Evolutionary conservation across 2,888 invertebrate genomes (phyloP).

Genomic region (Gastracanthus pulcherrimus): DNA sequence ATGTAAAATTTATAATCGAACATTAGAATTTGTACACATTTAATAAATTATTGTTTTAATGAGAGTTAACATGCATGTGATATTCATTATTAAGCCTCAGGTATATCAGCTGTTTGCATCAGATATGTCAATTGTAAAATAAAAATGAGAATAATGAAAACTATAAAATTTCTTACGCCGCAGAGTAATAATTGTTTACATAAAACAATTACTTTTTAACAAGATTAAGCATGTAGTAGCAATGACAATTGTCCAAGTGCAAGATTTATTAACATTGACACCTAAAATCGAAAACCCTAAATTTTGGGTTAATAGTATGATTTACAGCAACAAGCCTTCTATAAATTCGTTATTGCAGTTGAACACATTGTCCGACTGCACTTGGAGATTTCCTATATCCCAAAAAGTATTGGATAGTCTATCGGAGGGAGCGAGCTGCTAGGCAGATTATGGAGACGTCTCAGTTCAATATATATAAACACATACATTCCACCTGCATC

Average conservation of each 20-base stretch:
- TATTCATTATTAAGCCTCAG: too few species aligned
- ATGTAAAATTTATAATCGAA: too few species aligned
- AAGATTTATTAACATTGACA: neutral
- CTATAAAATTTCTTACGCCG: too few species aligned
- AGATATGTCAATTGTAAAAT: too few species aligned
- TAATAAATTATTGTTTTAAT: too few species aligned
- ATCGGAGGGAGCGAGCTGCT: neutral
- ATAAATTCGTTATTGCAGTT: slow-evolving; percentile 33
- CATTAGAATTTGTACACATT: too few species aligned
- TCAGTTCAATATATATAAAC: slow-evolving; percentile 56
- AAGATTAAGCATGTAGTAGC: neutral
- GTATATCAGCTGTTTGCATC: too few species aligned
- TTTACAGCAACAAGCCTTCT: slow-evolving; percentile 13
- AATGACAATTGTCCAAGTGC: neutral
- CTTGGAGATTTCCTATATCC: too few species aligned
- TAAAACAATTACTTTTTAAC: neutral
- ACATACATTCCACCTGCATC: slow-evolving; percentile 73
- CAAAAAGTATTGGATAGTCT: neutral
- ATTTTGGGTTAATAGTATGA: slow-evolving; percentile 14
- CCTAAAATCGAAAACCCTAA: slow-evolving; percentile 6
- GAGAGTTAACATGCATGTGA: too few species aligned
- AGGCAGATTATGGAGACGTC: slow-evolving; percentile 32
- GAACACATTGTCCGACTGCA: neutral
- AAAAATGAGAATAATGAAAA: too few species aligned
- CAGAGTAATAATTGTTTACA: neutral